These are phyloP conservation scores for Aphaenogaster ashmeadi DNA, from an alignment of 1,140 invertebrate genomes.

Conservation along the genomic window DNA sequence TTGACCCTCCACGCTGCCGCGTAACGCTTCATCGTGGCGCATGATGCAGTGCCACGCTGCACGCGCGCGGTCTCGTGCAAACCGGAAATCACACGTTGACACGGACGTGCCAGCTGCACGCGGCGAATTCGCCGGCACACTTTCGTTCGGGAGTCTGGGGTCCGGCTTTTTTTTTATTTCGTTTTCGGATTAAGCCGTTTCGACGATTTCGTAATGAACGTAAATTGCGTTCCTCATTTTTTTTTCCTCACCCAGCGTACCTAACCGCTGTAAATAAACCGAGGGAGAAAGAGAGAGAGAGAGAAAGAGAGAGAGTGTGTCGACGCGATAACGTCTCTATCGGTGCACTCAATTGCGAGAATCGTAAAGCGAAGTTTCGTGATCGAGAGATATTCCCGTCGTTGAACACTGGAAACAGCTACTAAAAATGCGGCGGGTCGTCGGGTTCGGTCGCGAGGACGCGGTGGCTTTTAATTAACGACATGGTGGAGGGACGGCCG, in stretches of 20 bases:
- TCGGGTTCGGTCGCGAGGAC: slow-evolving; percentile 61
- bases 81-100: slow-evolving; percentile 45
- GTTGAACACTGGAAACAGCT: slow-evolving; percentile 56
- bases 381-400: slow-evolving; percentile 57
- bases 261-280: slow-evolving; percentile 38
- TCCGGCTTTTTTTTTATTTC: neutral
- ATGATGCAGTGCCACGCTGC: slow-evolving; percentile 26
- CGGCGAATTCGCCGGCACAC: slow-evolving; percentile 51
- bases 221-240: neutral
- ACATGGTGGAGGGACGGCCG: slow-evolving; percentile 19
- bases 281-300: neutral
- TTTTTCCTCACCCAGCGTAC: neutral
- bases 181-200: slow-evolving; percentile 1
- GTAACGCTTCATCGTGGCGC: slow-evolving; percentile 63
- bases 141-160: neutral
- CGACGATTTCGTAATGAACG: neutral
- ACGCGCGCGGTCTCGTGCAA: slow-evolving; percentile 28
- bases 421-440: slow-evolving; percentile 67
- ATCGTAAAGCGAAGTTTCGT: slow-evolving; percentile 49
- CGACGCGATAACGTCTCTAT: slow-evolving; percentile 57
- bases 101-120: neutral
- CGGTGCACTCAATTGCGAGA: slow-evolving; percentile 35
- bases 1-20: slow-evolving; percentile 68
- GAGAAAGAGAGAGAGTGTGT: neutral
- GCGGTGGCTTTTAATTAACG: slow-evolving; percentile 83